These are phyloP conservation scores for Herpailurus yagouaroundi DNA, from an alignment of 2,113 vertebrate species.

Conservation along the genomic window DNA sequence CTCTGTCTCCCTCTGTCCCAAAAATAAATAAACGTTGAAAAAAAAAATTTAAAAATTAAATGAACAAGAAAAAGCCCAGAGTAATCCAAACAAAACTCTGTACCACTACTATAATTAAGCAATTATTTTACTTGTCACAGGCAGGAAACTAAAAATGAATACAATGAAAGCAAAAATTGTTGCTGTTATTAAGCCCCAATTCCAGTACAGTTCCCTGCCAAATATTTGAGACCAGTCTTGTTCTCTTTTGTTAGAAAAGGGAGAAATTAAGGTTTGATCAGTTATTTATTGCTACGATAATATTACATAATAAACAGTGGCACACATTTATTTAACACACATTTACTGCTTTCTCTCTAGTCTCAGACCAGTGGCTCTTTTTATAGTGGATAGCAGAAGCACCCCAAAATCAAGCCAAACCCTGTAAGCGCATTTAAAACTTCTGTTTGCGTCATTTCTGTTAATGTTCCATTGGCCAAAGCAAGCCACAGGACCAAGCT, in stretches of 20 bases:
- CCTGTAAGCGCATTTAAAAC: neutral
- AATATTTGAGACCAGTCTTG: neutral
- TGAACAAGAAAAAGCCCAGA: neutral
- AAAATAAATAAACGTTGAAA: too few species aligned
- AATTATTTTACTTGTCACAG: neutral
- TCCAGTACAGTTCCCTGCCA: neutral
- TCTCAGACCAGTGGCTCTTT: neutral
- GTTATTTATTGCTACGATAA: neutral
- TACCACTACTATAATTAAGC: neutral
- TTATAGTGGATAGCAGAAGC: neutral
- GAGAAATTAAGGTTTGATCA: neutral
- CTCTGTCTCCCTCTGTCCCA: too few species aligned
- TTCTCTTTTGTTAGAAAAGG: neutral
- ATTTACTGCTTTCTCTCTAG: neutral
- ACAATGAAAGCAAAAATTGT: neutral
- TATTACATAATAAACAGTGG: neutral
- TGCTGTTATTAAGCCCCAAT: neutral
- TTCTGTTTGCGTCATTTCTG: neutral
- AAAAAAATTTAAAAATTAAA: neutral
- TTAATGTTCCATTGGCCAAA: neutral
- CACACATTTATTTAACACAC: neutral
- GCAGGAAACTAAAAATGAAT: neutral
- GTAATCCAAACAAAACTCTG: neutral
- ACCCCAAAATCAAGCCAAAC: neutral
- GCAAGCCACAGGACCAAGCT: neutral